Base-by-base conservation (phyloP, 2,113 vertebrate species). In the Anthoscopus minutus region DNA sequence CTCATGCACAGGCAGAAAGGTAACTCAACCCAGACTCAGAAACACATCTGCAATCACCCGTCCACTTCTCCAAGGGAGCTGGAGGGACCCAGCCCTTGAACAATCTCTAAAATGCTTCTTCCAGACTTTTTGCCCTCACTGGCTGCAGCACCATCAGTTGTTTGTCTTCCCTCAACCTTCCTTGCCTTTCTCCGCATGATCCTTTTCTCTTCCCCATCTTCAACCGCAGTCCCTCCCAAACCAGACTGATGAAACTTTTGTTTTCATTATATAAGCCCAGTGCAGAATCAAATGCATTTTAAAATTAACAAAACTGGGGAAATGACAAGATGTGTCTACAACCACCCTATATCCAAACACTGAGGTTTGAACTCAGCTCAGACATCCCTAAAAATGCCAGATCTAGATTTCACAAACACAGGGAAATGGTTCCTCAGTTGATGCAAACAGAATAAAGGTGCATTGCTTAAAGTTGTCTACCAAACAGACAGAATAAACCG, bases 341-440 rank as follows among this genome's bases (percentile, higher is more conserved):
- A 91, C 96, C 91, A 96, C 86, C 64, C 91, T 86, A 76, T 96
- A 96, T 85, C 91, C 93, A 97, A 96, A 97, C 78, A 93, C 86
- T 96, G 94, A 95, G 86, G 89, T 93, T 77, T 94, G 66, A 96
- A 84, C 35, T 95, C 93, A 85, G 85, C 85, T 88, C 88, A 81
- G 45, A 25, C 69, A 74, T 31, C 57, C 53, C 85, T 71, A 31
- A 90, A 95, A 96, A 95, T 48, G 79, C 72, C 92, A 95, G 88
- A 93, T 35, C 33, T 1, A 3, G 35, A 95, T 95, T 96, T 95
- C 74, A 93, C 74, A 83, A 83, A 74, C 64, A 88, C 45, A 48
- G 74, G 81, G 67, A 70, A 94, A 95, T 37, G 57, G 60, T 92
- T 86, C 58, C 42, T 48, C 60, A 88, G 54, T 58, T 67, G 89